These are phyloP conservation scores for Brachyopa scutellaris DNA, from an alignment of 2,888 invertebrate species.

Conservation along the genomic window DNA sequence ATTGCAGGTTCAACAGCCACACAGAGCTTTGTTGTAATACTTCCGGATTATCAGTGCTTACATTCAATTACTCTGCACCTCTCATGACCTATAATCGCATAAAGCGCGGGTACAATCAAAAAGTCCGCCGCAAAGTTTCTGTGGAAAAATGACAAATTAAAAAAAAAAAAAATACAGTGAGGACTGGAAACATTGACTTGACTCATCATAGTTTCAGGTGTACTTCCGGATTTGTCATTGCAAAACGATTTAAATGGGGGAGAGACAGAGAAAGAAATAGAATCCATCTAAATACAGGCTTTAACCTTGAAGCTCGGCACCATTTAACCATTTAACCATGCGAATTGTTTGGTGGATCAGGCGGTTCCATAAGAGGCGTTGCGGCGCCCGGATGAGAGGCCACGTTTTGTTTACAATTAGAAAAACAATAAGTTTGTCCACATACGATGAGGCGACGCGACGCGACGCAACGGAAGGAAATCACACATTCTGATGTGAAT, in stretches of 20 bases:
- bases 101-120: conserved; percentile 8
- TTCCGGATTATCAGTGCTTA: conserved; percentile 56
- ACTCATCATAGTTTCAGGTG: conserved; percentile 58
- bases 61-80: conserved; percentile 30
- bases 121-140: conserved; percentile 1
- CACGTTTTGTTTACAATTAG: conserved; percentile 66
- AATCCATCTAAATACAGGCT: neutral
- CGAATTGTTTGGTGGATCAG: conserved; percentile 1
- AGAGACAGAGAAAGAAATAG: neutral
- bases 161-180: neutral
- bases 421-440: conserved; percentile 60
- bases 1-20: conserved; percentile 47
- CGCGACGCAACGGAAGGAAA: conserved; percentile 56
- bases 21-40: conserved; percentile 19
- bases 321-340: conserved; percentile 21
- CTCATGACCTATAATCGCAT: conserved; percentile 28
- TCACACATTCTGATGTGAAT: conserved; percentile 53
- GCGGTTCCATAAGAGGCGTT: neutral
- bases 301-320: conserved; percentile 59
- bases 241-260: conserved; percentile 21
- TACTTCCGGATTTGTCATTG: conserved; percentile 64
- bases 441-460: no score
- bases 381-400: conserved; percentile 52
- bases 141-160: conserved; percentile 16
- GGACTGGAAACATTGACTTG: conserved; percentile 43